A percentile compares a stretch with the other conserved stretches of the same genome.
phyloP scores from a whole-genome alignment of 1,140 invertebrate species.

The Goniozus legneri region DNA sequence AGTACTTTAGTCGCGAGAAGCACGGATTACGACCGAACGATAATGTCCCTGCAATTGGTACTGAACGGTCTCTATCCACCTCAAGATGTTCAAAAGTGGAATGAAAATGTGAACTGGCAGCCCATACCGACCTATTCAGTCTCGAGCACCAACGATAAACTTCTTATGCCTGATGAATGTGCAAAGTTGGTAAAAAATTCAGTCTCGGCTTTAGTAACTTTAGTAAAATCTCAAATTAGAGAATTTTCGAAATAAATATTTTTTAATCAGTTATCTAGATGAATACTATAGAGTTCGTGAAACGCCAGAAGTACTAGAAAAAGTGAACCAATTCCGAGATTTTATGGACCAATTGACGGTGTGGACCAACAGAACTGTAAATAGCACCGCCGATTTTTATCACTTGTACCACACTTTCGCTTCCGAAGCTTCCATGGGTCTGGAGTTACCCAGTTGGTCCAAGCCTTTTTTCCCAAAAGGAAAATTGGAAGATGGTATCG shows the following conservation, averaged over 20 bases:
- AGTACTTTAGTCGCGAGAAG: slow-evolving; percentile 44
- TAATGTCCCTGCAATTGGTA: slow-evolving; percentile 57
- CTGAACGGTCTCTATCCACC: slow-evolving; percentile 58
- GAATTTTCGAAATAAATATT: too few species aligned
- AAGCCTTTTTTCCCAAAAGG: slow-evolving; percentile 47
- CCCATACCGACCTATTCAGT: slow-evolving; percentile 55
- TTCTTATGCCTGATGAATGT: slow-evolving; percentile 22
- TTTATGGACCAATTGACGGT: slow-evolving; percentile 43
- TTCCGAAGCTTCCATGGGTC: slow-evolving; percentile 34
- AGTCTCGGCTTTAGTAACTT: too few species aligned
- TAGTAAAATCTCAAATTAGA: too few species aligned
- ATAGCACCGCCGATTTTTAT: slow-evolving; percentile 49
- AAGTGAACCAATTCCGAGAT: slow-evolving; percentile 36
- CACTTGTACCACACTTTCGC: slow-evolving; percentile 55
- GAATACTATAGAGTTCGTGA: slow-evolving; percentile 48
- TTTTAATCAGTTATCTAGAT: slow-evolving; percentile 54
- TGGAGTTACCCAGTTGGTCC: slow-evolving; percentile 49
- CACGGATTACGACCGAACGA: slow-evolving; percentile 58
- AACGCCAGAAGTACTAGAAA: slow-evolving; percentile 35
- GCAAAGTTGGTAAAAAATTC: too few species aligned
- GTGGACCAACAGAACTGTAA: slow-evolving; percentile 47
- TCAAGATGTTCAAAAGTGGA: slow-evolving; percentile 46
- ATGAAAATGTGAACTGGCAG: slow-evolving; percentile 55
- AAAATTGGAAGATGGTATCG: slow-evolving; percentile 49
- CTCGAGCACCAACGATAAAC: slow-evolving; percentile 44